Evolutionary conservation across 1,140 invertebrate genomes (phyloP), one percentile per base, ranked within the genome.

Genomic region (Sarcophaga peregrina): DNA sequence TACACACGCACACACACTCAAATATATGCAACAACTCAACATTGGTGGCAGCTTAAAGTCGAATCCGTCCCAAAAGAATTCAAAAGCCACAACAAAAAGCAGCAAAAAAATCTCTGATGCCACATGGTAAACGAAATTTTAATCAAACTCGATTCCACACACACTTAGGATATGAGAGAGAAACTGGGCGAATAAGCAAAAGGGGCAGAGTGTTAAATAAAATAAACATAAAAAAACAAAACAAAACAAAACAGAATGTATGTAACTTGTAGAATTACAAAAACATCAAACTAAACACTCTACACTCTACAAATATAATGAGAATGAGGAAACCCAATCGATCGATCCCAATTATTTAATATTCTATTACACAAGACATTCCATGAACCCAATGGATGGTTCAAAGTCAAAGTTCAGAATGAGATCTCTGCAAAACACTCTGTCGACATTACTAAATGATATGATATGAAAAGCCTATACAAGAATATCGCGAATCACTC

Each of bases 61-160:
- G 17, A 46, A 76, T 76, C 46, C n/a, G 17, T 47, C 75, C 75
- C 47, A 20, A 52, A 52, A 52, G 47, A 50, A 15, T 10, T n/a
- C 25, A 50, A 78, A 48, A 78, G 25, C 7, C 9, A 37, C 25
- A 37, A 37, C 25, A 17, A 50, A 50, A 78, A 7, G 25, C 25
- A 37, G 25, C 7, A 20, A 17, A 50, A 50, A 78, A 7, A 25
- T 20, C 17, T 20, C 75, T 74, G 9, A 74, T 17, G 47, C n/a
- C 75, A 50, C 75, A 78, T 78, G 75, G 17, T 50, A 78, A 78
- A 78, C 75, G 20, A 50, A 78, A 78, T 78, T 78, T 78, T 78
- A 78, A 78, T 78, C 75, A 78, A 78, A 78, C 75, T 50, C 75
- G 15, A 50, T 52, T 4, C 20, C 37, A 7, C 8, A 78, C n/a